These are phyloP conservation scores for Papilio polyxenes DNA, from an alignment of 1,140 invertebrate genomes.

Conservation along the genomic window DNA sequence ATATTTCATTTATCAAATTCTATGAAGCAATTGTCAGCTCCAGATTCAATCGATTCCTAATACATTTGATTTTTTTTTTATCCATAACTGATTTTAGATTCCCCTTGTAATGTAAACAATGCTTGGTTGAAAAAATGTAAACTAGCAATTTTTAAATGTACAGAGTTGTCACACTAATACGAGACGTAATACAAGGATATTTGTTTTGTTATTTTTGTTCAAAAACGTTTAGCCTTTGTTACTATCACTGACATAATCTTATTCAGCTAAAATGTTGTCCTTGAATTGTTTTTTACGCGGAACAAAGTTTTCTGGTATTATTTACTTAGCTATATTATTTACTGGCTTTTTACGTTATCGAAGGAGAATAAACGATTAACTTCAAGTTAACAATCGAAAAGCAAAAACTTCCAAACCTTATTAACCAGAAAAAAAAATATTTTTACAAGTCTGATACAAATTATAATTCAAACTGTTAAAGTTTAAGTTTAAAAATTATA, in stretches of 20 bases:
- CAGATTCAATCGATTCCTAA: not conserved
- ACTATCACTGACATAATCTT: not conserved
- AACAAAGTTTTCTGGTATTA: not conserved
- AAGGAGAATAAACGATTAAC: not conserved
- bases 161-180: not conserved
- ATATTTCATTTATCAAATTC: not conserved
- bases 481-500: not conserved
- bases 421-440: too few relatives aligned
- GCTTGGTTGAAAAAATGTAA: not conserved
- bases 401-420: too few relatives aligned
- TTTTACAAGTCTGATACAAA: too few relatives aligned
- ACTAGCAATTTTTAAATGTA: not conserved
- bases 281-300: constrained; percentile 9
- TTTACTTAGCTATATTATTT: not conserved
- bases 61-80: not conserved
- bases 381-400: too few relatives aligned
- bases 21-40: not conserved
- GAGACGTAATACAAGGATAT: not conserved
- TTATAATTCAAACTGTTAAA: not conserved
- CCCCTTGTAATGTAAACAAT: not conserved
- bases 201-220: not conserved
- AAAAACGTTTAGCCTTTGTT: not conserved
- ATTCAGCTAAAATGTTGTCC: not conserved
- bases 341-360: not conserved
- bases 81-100: not conserved